Evolutionary conservation across 2,797 vertebrate species (phyloP), one percentile per base, ranked within the genome.

Genomic region (Podarcis siculus): DNA sequence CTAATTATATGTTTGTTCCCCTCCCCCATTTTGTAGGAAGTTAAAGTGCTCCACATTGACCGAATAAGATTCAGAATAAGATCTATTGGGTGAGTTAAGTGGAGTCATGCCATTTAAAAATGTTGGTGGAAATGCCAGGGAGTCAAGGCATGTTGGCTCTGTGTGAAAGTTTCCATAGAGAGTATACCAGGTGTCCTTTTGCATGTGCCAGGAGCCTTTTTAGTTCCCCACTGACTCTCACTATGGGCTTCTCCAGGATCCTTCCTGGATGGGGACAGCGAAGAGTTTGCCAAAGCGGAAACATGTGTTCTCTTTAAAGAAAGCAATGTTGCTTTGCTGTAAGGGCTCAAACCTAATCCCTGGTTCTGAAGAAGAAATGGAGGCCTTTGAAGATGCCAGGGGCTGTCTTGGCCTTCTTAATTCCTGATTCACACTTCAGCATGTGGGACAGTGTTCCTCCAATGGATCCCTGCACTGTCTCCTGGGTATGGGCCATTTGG

Each of bases 31-130:
- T 55, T 95, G 67, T 90, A 99, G 99, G 99, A 99, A 93, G 97
- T 99, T 42, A 99, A 99, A 96, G 99, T 99, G 86, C 88, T 99
- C 88, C 94, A 96, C 88, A 96, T 99, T 7, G 99, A 99, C 94
- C 95, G 98, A 95, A 96, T 95, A 83, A 96, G 85, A 58, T 99
- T 98, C 93, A 98, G 90, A 95, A 98, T 99, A 42, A 98, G 99
- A 64, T 99, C 99, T 4, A 98, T 99, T 90, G 99, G 99, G 99
- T 99, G 96, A 97, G 98, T 97, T 55, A 86, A 64, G 83, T 15
- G 49, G 21, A 66, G 61, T 27, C 5, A 77, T 30, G 12, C 35
- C n/a, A 8, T 80, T 69, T 76, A 64, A 79, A 90, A 80, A 73
- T 27, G 30, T 45, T 30, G 17, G 7, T 58, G 58, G 49, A 39